Evolutionary conservation across 2,113 vertebrate species (phyloP), one percentile per base, ranked within the genome.

Genomic region (Poicephalus meyeri): DNA sequence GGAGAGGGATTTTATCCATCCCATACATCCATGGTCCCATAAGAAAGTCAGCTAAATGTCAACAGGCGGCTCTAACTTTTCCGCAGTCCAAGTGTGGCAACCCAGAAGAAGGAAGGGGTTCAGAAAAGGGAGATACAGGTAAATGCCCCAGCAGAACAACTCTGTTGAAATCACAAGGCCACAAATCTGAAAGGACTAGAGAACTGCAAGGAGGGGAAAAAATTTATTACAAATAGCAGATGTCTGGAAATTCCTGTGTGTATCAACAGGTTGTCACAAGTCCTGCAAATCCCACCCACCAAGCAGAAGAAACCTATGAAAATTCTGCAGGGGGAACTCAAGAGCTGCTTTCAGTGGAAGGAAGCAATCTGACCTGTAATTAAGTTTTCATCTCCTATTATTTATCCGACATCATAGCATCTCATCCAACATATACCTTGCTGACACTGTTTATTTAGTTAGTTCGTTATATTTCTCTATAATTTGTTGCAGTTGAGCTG

Each of bases 311-410:
- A 93, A 89, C 66, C 49, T 70, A 18, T 82, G 70, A 94, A 95
- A 95, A 77, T 89, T 95, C 95, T 96, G 93, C 93, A 96, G 93
- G 81, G 96, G 93, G 91, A 96, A 95, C 94, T 97, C 93, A 89
- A 94, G 95, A 91, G 70, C 89, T 95, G 65, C 86, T 91, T 84
- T 80, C 69, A 71, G 35, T 92, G 80, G 80, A 93, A 91, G 86
- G 44, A 95, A 90, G 70, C 61, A 61, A 86, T 95, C 80, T 86
- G 90, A 56, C 47, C 88, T 96, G 53, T 96, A 96, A 96, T 96
- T 97, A 96, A 96, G 89, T 92, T 97, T 97, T 97, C 96, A 96
- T 93, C 96, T 96, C 88, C 92, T 93, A 65, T 94, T 96, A 97
- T 94, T 97, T 96, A 90, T 86, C 86, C 83, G 69, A 71, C 82